phyloP scores from a whole-genome alignment of 1,140 invertebrate species.

The Panulirus ornatus region DNA sequence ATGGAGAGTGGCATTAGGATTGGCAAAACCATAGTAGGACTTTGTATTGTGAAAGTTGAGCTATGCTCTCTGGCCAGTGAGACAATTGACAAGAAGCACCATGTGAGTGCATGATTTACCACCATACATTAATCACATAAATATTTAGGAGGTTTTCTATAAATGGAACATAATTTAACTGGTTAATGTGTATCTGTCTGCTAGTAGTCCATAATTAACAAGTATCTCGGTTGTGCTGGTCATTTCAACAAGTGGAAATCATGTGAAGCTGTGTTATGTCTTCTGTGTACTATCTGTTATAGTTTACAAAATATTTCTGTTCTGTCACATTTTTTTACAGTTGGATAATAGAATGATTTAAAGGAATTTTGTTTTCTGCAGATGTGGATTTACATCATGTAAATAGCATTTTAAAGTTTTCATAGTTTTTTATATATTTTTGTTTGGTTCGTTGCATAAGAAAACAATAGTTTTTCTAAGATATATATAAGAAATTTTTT shows the following conservation, averaged over 20 bases:
- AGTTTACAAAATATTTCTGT: neutral
- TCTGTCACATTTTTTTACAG: neutral
- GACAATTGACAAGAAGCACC: neutral
- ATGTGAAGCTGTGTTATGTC: conserved; percentile 41
- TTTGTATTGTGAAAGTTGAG: neutral
- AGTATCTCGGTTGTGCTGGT: conserved; percentile 18
- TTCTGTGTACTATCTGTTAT: conserved; percentile 21
- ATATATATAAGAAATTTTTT: no score
- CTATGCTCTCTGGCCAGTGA: conserved; percentile 34
- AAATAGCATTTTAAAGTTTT: conserved; percentile 1
- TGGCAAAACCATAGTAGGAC: conserved; percentile 30
- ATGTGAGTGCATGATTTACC: conserved; percentile 25
- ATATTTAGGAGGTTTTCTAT: conserved; percentile 22
- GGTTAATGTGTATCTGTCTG: conserved; percentile 30
- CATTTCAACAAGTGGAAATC: conserved; percentile 67
- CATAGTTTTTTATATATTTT: neutral
- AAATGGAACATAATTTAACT: conserved; percentile 36
- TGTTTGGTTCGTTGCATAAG: no score
- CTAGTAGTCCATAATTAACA: neutral
- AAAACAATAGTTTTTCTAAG: no score
- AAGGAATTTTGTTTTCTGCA: neutral
- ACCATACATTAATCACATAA: neutral
- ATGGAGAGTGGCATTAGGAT: conserved; percentile 26
- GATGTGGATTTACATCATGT: neutral
- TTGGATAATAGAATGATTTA: neutral